A percentile compares a stretch with the other conserved stretches of the same genome.
These are phyloP conservation scores for Drosophila koepferae DNA, from an alignment of 2,888 invertebrate genomes.

Conservation along the genomic window DNA sequence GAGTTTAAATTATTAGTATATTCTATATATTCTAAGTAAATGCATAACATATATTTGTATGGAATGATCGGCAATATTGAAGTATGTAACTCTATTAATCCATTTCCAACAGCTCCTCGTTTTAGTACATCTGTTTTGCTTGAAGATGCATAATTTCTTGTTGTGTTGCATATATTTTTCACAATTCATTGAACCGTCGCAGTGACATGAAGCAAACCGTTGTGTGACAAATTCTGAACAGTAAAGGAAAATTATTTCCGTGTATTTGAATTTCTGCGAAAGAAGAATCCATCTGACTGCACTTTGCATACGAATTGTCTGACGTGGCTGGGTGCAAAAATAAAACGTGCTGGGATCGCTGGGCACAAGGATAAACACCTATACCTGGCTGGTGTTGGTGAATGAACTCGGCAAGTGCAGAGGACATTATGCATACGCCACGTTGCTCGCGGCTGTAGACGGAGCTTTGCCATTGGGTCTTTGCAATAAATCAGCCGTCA, in stretches of 20 bases:
- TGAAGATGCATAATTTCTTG: background rate
- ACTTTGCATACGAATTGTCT: slow-evolving; percentile 13
- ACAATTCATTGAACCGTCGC: slow-evolving; percentile 11
- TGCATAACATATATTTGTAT: background rate
- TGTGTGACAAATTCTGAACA: slow-evolving; percentile 19
- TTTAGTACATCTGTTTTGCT: background rate
- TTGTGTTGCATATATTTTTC: background rate
- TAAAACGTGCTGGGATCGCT: slow-evolving; percentile 21
- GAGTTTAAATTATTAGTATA: too few relatives aligned
- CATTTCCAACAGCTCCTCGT: background rate
- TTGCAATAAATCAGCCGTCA: slow-evolving; percentile 64
- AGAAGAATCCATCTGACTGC: slow-evolving; percentile 8
- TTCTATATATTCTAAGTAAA: background rate
- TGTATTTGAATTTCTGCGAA: slow-evolving; percentile 11
- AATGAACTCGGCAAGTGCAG: slow-evolving; percentile 43
- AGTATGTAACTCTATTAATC: background rate
- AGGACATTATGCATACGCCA: slow-evolving; percentile 50
- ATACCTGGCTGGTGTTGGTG: slow-evolving; percentile 25
- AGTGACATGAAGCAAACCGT: background rate
- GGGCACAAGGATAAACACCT: background rate
- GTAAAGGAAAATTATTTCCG: slow-evolving; percentile 19
- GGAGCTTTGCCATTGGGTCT: slow-evolving; percentile 32
- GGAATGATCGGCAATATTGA: background rate
- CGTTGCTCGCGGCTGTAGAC: slow-evolving; percentile 18
- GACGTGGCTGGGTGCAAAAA: slow-evolving; percentile 12